Base-by-base conservation (phyloP, 2,888 invertebrate genomes). In the Auanema sp. region DNA sequence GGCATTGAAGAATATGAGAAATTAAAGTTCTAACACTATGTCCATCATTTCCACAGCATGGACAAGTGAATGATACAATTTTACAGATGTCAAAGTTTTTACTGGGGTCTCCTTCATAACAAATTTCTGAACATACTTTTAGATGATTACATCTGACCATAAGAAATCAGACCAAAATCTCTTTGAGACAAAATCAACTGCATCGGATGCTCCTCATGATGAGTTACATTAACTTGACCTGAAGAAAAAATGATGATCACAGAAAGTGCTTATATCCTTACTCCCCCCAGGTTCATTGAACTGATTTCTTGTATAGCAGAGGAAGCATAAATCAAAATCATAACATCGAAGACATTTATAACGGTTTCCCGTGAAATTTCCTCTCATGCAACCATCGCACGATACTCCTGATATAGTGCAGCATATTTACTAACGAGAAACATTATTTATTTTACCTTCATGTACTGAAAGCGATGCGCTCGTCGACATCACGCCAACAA, bases 281-380 rank as follows among this genome's bases (percentile, higher is more conserved):
- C 16, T 18, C 5, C 6, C 42, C 14, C 23, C 43, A n/a, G 49
- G 56, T 8, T 52, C 24, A 52, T 23, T 16, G 53, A 58, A 69
- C 8, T 65, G 54, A 10, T 71, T 69, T 2, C 51, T 41, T 0
- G 44, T 55, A 53, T 43, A 71, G 50, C 76, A 75, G 2, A 90
- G 89, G 83, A 93, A 92, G 88, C 97, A 98, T 83, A 98, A 89
- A 88, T 98, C 97, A 88, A 95, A 98, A 88, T 98, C 97, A 87
- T 93, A 95, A 88, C 97, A 98, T 84, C 95, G 91, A 86, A 98
- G 89, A 88, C 97, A 98, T 89, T 98, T 98, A 88, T 94, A 98
- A 84, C 97, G 90, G 86, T 93, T 90, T 84, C 96, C 96, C 87
- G 92, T 89, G 87, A 97, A 97, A 87, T 96, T 95, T 85, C 92